Base-by-base conservation (phyloP, 64 coral and sea anemone genomes). In the Montipora cactus region DNA sequence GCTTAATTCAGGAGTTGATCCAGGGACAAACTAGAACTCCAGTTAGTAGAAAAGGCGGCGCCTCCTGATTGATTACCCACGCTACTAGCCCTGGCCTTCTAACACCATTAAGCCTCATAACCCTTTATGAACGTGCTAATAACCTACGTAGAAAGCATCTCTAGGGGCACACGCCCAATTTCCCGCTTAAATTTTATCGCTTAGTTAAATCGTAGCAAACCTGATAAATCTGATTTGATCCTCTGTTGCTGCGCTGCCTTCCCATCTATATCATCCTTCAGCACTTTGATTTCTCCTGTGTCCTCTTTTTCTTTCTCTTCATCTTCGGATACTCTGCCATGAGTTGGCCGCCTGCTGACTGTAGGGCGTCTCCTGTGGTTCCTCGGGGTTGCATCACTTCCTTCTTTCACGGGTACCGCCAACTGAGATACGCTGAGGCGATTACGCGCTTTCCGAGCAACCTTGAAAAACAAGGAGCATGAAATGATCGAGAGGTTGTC, bases 401-500 rank as follows among this genome's bases (percentile, higher is more conserved):
- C 76, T 45, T 91, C 94, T 4, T 79, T 57, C 49, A 70, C 85
- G 28, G 90, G 66, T 61, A 49, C 77, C 11, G 91, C 67, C 47
- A 88, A 89, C 16, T 78, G 58, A 2, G 92, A 79, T 13, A 92
- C 79, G 69, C 98, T 99, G 5, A 99, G 73, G 8, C 98, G 89
- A 58, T 99, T 96, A 83, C 94, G 96, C 16, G 98, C 95, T 93
- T 99, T 99, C 58, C 90, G 90, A 66, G 95, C 95, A 2, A 77
- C 95, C 98, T 99, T 53, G 28, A 74, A 90, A 58, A 13, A 10
- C 22, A 20, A 46, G 28, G 13, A 64, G 61, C 10, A 16, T 14
- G 9, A 7, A 16, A 37, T 37, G 2, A 37, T 37, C 37, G 37
- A 37, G 37, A 37, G 37, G 37, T 37, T 37, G 37, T 37, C 37